Conservation (phyloP, 2,888 invertebrate genomes). For the Mesochorus sp. region DNA sequence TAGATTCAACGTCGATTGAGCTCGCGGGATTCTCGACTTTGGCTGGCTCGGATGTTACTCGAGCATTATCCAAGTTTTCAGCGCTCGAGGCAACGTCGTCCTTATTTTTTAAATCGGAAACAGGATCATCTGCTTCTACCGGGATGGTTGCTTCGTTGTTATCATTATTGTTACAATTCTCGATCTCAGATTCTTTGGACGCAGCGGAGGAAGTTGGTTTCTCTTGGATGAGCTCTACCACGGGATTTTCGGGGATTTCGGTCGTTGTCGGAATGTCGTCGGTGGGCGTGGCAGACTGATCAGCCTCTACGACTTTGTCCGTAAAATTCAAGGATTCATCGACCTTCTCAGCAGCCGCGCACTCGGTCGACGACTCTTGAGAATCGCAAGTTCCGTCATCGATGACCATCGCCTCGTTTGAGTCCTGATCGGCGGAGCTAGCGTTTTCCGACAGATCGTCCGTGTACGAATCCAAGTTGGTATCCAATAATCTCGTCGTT, state of each 20-base stretch:
- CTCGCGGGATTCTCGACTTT: no score
- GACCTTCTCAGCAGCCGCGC: neutral
- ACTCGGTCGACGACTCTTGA: slow-evolving; percentile 58
- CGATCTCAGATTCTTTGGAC: neutral
- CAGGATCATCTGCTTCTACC: neutral
- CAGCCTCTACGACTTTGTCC: slow-evolving; percentile 39
- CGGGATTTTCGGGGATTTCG: no score
- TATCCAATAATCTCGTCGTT: slow-evolving; percentile 46
- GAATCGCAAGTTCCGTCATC: slow-evolving; percentile 69
- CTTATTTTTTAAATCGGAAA: neutral
- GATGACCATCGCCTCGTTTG: slow-evolving; percentile 70
- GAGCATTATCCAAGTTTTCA: neutral
- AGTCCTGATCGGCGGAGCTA: slow-evolving; percentile 66
- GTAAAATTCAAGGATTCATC: slow-evolving; percentile 48
- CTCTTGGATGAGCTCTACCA: no score
- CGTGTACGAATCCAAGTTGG: slow-evolving; percentile 60
- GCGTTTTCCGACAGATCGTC: slow-evolving; percentile 67
- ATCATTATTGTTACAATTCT: neutral
- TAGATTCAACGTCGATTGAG: slow-evolving; percentile 26
- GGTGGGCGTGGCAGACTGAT: neutral
- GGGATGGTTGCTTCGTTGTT: no score
- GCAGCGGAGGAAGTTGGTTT: no score
- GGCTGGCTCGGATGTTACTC: no score
- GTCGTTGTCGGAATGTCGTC: slow-evolving; percentile 56
- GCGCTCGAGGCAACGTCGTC: neutral